Evolutionary conservation across 2,888 invertebrate genomes (phyloP).

Genomic region (Macaria notata): DNA sequence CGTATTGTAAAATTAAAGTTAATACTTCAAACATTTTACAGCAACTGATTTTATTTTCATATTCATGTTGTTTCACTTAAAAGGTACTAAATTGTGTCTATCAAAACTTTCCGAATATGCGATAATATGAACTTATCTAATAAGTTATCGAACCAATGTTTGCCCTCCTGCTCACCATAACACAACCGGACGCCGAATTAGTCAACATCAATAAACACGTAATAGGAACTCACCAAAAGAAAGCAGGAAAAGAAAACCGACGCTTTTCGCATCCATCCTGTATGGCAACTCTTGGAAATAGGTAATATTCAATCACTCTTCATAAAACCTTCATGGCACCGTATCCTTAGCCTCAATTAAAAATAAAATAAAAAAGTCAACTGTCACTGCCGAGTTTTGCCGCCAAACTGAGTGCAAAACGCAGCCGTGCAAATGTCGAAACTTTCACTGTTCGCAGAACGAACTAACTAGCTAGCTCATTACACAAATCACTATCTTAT

Average conservation of each 20-base stretch:
- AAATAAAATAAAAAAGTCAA: constrained; percentile 39
- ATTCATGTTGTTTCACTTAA: too few species aligned
- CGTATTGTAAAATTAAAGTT: too few species aligned
- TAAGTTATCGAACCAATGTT: neutral
- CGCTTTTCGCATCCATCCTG: constrained; percentile 40
- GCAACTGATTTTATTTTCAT: too few species aligned
- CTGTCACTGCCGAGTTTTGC: constrained; percentile 55
- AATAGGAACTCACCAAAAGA: constrained; percentile 49
- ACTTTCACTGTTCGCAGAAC: constrained; percentile 45
- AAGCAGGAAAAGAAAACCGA: constrained; percentile 43
- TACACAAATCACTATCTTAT: constrained; percentile 39
- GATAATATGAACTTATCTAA: neutral
- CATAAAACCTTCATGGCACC: constrained; percentile 30
- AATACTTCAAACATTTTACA: too few species aligned
- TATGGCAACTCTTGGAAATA: constrained; percentile 11
- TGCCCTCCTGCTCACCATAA: neutral
- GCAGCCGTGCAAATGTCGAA: constrained; percentile 38
- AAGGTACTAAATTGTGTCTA: too few species aligned
- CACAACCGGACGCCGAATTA: constrained; percentile 13
- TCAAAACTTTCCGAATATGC: neutral
- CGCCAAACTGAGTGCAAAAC: constrained; percentile 68
- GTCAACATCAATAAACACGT: constrained; percentile 16
- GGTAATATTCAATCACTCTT: constrained; percentile 15
- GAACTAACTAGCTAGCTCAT: constrained; percentile 33
- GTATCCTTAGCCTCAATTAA: constrained; percentile 27